Evolutionary conservation across 2,888 invertebrate genomes (phyloP), one percentile per base, ranked within the genome.

Genomic region (Dolichomitus sp.): DNA sequence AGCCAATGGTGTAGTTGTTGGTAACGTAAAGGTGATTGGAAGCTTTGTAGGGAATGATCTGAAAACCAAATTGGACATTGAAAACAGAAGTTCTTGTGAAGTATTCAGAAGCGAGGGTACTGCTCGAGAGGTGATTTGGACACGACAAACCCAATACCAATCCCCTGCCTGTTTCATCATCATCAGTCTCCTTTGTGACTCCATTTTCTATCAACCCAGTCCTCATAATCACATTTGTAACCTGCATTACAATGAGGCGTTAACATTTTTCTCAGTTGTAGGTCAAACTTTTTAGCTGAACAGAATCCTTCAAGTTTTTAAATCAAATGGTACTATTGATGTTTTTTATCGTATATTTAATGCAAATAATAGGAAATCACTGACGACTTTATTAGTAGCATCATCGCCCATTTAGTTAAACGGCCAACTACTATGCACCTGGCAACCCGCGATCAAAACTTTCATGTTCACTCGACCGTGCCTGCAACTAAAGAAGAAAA

Each of bases 401-500:
- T 27, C 37, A 37, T 9, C 61, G 61, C 33, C n/a, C 42, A 27
- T 65, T 45, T 45, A 1, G 23, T 27, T 17, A 23, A 23, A 7
- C 7, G 7, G 65, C 65, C 45, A 50, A 23, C 30, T 4, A 50
- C 40, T 48, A 42, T 70, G 42, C 52, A 19, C 27, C 12, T 33
- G 50, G 75, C 59, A 72, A 30, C 45, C 68, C 40, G 50, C 12
- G 66, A 33, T 42, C 59, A 57, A 72, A 79, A 83, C 63, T 78
- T 17, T 52, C 42, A 30, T 61, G 69, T 17, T 75, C 65, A 70
- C 23, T 77, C 68, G 80, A 68, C 72, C 73, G 76, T 73, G 73
- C 73, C 40, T 61, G 61, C 37, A 59, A 50, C 73, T 27, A 48
- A 14, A 37, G n/a, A 45, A 40, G 17, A 45, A 69, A 66, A 52